Base-by-base conservation (phyloP, 1,140 invertebrate species). In the Aphelinus atriplicis region DNA sequence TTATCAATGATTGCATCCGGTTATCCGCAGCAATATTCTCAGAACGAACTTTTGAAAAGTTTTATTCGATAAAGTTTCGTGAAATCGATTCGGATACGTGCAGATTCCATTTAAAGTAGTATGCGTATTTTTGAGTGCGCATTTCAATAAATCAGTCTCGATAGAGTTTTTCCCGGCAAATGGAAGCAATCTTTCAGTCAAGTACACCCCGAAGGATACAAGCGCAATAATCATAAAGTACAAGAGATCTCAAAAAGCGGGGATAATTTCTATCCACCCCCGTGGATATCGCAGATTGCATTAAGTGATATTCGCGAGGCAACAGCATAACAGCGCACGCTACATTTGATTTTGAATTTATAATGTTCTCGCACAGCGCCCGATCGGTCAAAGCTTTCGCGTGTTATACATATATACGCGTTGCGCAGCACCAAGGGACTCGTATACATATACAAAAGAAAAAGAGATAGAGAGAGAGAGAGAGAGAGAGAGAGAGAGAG, bases 291-390 rank as follows among this genome's bases (percentile, higher is more conserved):
- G 46, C 58, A 70, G 68, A 76, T 71, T 71, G 68, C 74, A 76
- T 76, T 76, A 76, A 67, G 69, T 56, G 74, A 76, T 75, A 75
- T 70, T 55, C 69, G 74, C 78, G 67, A 75, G 73, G 80, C 75
- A 77, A 82, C 64, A 62, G 66, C 61, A 67, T 55, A 82, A 82
- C 80, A 26, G 26, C 79, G 79, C 81, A 82, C 83, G 82, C 81
- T 83, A 82, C 81, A 82, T 84, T 84, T 84, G 81, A 82, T 79
- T 82, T 77, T 81, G 80, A 82, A 84, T 83, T 83, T 84, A 84
- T 82, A 84, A 83, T 84, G 80, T 80, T 46, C 64, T 57, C 46
- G 3, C 3, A 46, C 26, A 26, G 50, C 46, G 50, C 26, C n/a
- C 26, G 46, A 64, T 64, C 60, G n/a, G 45, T 1, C 57, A 2